A percentile compares a stretch with the other conserved stretches of the same genome.
phyloP scores from a whole-genome alignment of 2,888 invertebrate species.

The Protonemura montana region DNA sequence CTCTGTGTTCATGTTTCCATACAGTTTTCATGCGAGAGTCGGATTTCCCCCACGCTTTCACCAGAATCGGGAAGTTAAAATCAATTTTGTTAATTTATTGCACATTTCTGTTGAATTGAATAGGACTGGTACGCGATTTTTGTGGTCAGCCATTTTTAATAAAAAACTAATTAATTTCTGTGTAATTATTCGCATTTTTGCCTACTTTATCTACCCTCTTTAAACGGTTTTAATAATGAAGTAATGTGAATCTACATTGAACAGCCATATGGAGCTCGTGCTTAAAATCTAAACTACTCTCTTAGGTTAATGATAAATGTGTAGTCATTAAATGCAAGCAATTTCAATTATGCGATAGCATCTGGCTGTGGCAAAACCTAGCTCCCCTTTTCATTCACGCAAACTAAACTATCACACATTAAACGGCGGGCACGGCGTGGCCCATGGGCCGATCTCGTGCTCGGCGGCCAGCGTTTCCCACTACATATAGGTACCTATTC shows the following conservation, averaged over 20 bases:
- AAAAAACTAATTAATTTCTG: not conserved
- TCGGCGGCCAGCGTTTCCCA: no score
- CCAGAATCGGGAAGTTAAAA: not conserved
- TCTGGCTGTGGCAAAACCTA: not conserved
- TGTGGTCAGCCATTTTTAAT: not conserved
- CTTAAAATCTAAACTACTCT: not conserved
- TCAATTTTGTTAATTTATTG: slow-evolving; percentile 12
- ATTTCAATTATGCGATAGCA: slow-evolving; percentile 4
- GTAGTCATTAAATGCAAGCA: not conserved
- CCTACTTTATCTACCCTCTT: not conserved
- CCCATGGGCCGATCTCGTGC: no score
- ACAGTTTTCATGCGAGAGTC: not conserved
- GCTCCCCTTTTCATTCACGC: not conserved
- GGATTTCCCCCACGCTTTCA: not conserved
- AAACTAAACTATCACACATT: not conserved
- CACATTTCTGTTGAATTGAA: not conserved
- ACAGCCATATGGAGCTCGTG: not conserved
- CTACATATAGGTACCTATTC: no score
- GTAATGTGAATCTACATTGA: not conserved
- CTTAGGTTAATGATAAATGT: slow-evolving; percentile 1
- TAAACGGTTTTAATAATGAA: not conserved
- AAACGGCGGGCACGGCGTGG: not conserved
- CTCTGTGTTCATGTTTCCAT: no score
- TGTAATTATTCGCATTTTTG: not conserved
- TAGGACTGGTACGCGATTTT: not conserved